Conservation (phyloP, 1,140 invertebrate genomes). For the Melitaea cinxia region DNA sequence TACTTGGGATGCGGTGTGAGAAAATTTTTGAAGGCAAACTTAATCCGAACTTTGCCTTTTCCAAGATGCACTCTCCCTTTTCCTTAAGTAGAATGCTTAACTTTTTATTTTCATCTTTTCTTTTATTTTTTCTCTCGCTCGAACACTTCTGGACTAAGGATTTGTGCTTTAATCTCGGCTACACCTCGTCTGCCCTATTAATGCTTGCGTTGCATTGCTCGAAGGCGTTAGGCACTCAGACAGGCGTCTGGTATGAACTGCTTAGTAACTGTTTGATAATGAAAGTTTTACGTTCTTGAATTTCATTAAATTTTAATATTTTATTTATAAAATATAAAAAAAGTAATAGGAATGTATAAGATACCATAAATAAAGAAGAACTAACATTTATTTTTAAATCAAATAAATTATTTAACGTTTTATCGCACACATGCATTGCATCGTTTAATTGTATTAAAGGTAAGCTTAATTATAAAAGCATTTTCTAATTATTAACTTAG, state of each 20-base stretch:
- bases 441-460: too few species aligned
- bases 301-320: neutral
- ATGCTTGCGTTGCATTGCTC: constrained; percentile 3
- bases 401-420: too few species aligned
- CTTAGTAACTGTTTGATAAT: neutral
- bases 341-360: too few species aligned
- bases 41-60: constrained; percentile 3
- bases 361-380: too few species aligned
- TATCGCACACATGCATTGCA: too few species aligned
- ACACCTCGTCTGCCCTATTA: constrained; percentile 10
- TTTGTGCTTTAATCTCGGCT: constrained; percentile 16
- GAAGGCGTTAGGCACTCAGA: neutral
- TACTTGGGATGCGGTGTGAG: neutral
- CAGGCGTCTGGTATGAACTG: neutral
- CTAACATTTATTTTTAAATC: too few species aligned
- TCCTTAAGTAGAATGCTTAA: neutral
- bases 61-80: constrained; percentile 24
- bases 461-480: too few species aligned
- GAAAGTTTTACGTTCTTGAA: neutral
- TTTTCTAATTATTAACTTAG: too few species aligned
- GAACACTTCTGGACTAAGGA: constrained; percentile 7
- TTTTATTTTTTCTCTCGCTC: constrained; percentile 2
- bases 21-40: constrained; percentile 3
- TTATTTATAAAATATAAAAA: neutral
- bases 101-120: constrained; percentile 9